Base-by-base conservation (phyloP, 1,140 invertebrate species). In the Ips typographus region DNA sequence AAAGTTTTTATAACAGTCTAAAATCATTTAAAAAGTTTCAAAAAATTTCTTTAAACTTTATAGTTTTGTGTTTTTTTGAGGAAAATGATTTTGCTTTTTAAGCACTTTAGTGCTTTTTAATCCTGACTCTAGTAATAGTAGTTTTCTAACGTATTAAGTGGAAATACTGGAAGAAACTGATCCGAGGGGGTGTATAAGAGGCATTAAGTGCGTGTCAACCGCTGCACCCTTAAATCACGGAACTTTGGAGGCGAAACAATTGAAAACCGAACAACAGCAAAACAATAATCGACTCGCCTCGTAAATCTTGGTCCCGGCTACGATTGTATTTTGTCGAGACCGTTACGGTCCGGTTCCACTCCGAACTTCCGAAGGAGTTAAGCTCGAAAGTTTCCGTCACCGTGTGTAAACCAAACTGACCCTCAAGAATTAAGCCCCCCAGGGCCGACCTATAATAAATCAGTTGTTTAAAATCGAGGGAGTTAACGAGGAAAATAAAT, bases 241-340 rank as follows among this genome's bases (percentile, higher is more conserved):
- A 66, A 43, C 8, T 52, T 57, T 47, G 7, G 5, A 43, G 36
- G 43, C 65, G 57, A 68, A 68, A 68, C 57, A 60, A 60, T 68
- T 60, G 57, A 68, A 68, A 60, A 68, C 65, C 65, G 65, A 60
- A 60, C 57, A 68, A 68, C 65, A 60, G 57, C 57, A 68, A 68
- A 68, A 68, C 65, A 68, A 68, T 69, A 69, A 69, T 69, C 67
- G 67, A 69, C 59, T 69, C 60, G 67, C 22, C 59, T 64, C 61
- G 61, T 69, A 69, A 69, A 69, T 69, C 67, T 69, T 64, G 59
- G 53, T 3, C 36, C 52, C 65, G 51, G n/a, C 66, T 41, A 59
- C 53, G 67, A 63, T 69, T 69, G 67, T 69, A 69, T 69, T 69
- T 69, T 63, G 67, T 69, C 67, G 67, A 53, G 59, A 63, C 49